Evolutionary conservation across 2,113 vertebrate species (phyloP).

Genomic region (Etheostoma spectabile): DNA sequence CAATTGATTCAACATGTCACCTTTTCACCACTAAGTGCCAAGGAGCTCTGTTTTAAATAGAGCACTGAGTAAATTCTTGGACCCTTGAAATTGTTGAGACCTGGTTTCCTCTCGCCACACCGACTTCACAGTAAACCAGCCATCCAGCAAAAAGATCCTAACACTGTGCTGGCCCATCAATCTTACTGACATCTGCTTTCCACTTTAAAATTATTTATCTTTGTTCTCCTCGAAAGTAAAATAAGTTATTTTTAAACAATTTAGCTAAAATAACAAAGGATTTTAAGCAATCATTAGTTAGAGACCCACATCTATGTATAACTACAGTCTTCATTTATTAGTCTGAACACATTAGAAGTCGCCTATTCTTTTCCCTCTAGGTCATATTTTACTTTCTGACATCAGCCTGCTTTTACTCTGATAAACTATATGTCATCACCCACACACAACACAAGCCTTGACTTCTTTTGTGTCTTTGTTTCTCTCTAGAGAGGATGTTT

Average conservation of each 20-base stretch:
- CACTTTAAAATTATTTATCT: constrained; percentile 42
- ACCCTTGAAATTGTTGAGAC: constrained; percentile 59
- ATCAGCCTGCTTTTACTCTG: constrained; percentile 41
- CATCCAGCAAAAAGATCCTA: constrained; percentile 38
- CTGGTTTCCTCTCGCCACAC: constrained; percentile 31
- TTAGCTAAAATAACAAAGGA: constrained; percentile 14
- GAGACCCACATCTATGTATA: not conserved
- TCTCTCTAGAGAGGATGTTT: constrained; percentile 65
- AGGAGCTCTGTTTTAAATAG: constrained; percentile 61
- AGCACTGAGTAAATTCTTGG: constrained; percentile 53
- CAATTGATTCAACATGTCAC: constrained; percentile 75
- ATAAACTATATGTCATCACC: constrained; percentile 58
- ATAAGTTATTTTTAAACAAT: constrained; percentile 27
- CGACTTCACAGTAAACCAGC: constrained; percentile 44
- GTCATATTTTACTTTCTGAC: constrained; percentile 18
- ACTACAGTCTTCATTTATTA: not conserved
- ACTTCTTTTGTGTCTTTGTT: constrained; percentile 56
- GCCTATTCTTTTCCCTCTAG: not conserved
- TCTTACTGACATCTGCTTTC: constrained; percentile 52
- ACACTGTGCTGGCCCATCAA: constrained; percentile 38
- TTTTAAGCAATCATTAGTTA: not conserved
- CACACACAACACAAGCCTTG: constrained; percentile 49
- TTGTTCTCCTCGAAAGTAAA: constrained; percentile 35
- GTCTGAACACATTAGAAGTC: not conserved
- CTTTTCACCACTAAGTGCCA: constrained; percentile 60